Conservation (phyloP, 2,797 vertebrate genomes). For the Gymnothorax reevesii region DNA sequence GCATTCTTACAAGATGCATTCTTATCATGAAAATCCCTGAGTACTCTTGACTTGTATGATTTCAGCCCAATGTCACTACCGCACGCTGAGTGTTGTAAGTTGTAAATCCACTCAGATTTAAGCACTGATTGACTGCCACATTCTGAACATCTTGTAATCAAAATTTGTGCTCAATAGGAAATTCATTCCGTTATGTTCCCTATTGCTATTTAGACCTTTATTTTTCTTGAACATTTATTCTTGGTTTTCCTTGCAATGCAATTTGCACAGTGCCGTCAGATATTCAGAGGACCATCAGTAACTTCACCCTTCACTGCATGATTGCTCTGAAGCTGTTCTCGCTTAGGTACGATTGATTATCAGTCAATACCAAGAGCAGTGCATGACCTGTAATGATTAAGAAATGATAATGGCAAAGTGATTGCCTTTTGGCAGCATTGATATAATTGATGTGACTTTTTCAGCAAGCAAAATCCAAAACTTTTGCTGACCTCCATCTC, state of each 20-base stretch:
- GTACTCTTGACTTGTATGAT: background rate
- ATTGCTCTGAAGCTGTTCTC: too few species aligned
- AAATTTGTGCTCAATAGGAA: background rate
- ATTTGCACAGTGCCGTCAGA: too few species aligned
- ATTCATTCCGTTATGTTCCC: background rate
- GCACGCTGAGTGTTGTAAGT: background rate
- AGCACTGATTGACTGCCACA: background rate
- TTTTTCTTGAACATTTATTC: background rate
- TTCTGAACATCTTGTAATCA: background rate
- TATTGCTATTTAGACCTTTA: background rate
- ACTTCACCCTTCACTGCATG: too few species aligned
- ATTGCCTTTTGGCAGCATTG: too few species aligned
- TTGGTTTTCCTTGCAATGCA: background rate
- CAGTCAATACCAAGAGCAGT: too few species aligned
- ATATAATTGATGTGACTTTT: too few species aligned
- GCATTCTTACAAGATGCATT: background rate
- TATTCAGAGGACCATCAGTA: too few species aligned
- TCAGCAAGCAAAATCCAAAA: too few species aligned
- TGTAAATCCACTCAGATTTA: background rate
- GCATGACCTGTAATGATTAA: too few species aligned
- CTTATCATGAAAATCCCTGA: background rate
- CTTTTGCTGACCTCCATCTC: too few species aligned
- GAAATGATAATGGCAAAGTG: too few species aligned
- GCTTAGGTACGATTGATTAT: too few species aligned
- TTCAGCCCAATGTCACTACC: background rate